A percentile compares a stretch with the other conserved stretches of the same genome.
These are phyloP conservation scores for Cairina moschata DNA, from an alignment of 2,113 vertebrate genomes.

Conservation along the genomic window DNA sequence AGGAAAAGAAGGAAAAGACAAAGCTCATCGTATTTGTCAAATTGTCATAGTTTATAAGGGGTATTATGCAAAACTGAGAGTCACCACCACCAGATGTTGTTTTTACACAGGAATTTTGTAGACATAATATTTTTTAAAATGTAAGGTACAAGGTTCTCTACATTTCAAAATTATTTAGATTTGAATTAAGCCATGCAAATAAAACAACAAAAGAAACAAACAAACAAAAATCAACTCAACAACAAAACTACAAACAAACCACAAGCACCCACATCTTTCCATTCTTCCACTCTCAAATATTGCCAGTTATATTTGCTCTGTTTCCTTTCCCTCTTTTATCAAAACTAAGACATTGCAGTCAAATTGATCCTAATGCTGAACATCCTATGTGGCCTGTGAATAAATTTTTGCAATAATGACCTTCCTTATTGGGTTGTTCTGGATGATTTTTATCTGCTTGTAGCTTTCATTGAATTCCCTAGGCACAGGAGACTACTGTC, in stretches of 20 bases:
- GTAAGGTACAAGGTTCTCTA: conserved; percentile 36
- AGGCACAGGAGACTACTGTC: not conserved
- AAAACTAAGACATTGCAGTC: not conserved
- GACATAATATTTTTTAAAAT: conserved; percentile 52
- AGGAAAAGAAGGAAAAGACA: conserved; percentile 55
- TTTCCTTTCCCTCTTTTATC: not conserved
- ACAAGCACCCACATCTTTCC: not conserved
- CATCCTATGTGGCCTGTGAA: not conserved
- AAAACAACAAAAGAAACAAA: not conserved
- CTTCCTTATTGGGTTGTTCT: not conserved
- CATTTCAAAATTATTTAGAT: conserved; percentile 58
- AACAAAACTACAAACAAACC: not conserved
- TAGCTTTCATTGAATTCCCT: not conserved
- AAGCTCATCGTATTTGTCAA: conserved; percentile 66
- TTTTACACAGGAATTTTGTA: conserved; percentile 54
- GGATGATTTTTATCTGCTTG: not conserved
- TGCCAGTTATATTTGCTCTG: not conserved
- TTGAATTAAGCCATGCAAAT: conserved; percentile 53
- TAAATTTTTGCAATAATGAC: not conserved
- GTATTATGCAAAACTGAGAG: conserved; percentile 30
- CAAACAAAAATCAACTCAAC: not conserved
- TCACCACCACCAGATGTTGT: conserved; percentile 44
- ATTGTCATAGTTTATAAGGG: conserved; percentile 68
- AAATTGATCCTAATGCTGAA: not conserved
- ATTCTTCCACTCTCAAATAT: not conserved